Conservation (phyloP, 2,888 invertebrate species). For the Apotomis turbidana region DNA sequence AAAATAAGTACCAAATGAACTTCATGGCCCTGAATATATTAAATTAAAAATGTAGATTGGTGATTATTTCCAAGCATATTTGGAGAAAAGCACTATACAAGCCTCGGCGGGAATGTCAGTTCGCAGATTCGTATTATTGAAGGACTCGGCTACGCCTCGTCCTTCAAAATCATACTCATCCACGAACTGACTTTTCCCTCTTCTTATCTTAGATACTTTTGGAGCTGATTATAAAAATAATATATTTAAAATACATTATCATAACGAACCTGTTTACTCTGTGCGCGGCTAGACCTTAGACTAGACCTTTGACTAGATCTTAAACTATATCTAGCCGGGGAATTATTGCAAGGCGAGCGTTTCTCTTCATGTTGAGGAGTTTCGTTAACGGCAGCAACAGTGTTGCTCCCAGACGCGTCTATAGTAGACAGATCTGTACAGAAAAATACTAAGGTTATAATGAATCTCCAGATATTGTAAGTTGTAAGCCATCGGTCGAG, state of each 20-base stretch:
- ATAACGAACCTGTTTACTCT: constrained; percentile 42
- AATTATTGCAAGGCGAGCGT: constrained; percentile 14
- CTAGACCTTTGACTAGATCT: constrained; percentile 41
- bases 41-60: no score
- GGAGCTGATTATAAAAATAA: no score
- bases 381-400: not conserved
- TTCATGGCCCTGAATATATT: no score
- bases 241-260: not conserved
- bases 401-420: not conserved
- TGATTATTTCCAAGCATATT: no score
- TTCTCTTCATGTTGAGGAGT: constrained; percentile 33
- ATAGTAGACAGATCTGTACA: constrained; percentile 4
- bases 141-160: no score
- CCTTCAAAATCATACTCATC: no score
- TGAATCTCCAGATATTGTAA: not conserved
- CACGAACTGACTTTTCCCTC: no score
- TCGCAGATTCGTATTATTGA: no score
- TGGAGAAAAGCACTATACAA: no score
- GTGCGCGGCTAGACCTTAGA: constrained; percentile 44
- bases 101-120: no score
- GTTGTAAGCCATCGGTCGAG: not conserved
- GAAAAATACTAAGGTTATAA: not conserved
- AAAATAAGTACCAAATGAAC: no score
- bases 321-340: constrained; percentile 45
- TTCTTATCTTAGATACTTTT: no score